Evolutionary conservation across 2,113 vertebrate genomes (phyloP).

Genomic region (Archocentrus centrarchus): DNA sequence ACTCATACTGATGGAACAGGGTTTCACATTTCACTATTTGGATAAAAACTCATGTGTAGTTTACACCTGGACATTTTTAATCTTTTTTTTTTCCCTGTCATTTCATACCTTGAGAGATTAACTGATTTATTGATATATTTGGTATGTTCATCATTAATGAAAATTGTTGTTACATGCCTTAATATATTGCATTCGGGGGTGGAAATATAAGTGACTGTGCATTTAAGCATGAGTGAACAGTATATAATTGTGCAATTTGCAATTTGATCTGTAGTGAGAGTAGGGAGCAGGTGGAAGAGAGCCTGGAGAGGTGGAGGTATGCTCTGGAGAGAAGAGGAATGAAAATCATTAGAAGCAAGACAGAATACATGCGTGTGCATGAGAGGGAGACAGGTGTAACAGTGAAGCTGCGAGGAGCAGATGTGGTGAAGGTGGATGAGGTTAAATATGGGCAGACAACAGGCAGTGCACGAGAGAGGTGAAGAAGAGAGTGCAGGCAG

Average conservation of each 20-base stretch:
- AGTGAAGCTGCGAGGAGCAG: too few relatives aligned
- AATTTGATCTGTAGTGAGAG: not conserved
- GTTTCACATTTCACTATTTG: too few relatives aligned
- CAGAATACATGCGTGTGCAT: not conserved
- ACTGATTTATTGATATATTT: too few relatives aligned
- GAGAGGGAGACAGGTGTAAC: too few relatives aligned
- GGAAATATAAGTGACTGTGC: not conserved
- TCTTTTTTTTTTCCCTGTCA: fast-evolving
- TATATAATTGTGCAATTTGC: not conserved
- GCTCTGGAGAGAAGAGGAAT: not conserved
- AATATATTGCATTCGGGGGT: too few relatives aligned
- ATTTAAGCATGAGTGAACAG: not conserved
- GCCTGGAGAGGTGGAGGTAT: not conserved
- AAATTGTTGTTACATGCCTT: fast-evolving
- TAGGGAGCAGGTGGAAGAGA: not conserved
- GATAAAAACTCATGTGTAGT: not conserved
- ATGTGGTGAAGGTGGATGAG: too few relatives aligned
- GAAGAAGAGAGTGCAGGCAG: too few relatives aligned
- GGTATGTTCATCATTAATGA: not conserved
- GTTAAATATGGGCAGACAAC: too few relatives aligned
- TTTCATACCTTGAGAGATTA: fast-evolving
- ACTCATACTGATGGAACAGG: too few relatives aligned
- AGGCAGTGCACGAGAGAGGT: too few relatives aligned
- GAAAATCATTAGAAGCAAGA: not conserved
- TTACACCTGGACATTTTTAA: not conserved